Percentiles rank a stretch among this genome's conserved stretches.
Evolutionary conservation across 2,888 invertebrate genomes (phyloP).

Genomic region (Ceraclea dissimilis): DNA sequence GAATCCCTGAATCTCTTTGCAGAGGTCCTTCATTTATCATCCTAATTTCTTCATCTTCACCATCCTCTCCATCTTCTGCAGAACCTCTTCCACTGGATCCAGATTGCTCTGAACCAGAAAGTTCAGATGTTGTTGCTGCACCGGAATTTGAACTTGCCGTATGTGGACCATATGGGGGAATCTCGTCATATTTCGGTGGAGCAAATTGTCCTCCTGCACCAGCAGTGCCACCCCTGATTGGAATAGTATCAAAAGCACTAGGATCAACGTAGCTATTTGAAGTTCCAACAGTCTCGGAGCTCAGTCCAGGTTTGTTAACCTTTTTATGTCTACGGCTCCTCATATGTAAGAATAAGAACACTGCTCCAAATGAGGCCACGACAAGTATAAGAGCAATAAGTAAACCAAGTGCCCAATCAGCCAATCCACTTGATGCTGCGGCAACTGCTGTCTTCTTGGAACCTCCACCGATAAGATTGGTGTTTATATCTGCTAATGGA

Average conservation of each 20-base stretch:
- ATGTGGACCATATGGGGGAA: slow-evolving; percentile 75
- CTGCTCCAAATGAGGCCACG: slow-evolving; percentile 74
- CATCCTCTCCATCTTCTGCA: slow-evolving; percentile 88
- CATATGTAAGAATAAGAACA: slow-evolving; percentile 79
- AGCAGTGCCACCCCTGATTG: slow-evolving; percentile 60
- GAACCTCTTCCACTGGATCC: slow-evolving; percentile 95
- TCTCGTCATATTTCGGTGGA: slow-evolving; percentile 87
- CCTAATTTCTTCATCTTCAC: slow-evolving; percentile 92
- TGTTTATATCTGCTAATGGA: slow-evolving; percentile 57
- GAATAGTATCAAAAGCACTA: slow-evolving; percentile 83
- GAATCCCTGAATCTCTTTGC: slow-evolving; percentile 64
- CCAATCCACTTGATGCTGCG: slow-evolving; percentile 60
- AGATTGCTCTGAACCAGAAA: slow-evolving; percentile 90
- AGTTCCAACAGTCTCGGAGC: slow-evolving; percentile 64
- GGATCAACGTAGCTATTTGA: slow-evolving; percentile 83
- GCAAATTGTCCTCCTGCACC: slow-evolving; percentile 63
- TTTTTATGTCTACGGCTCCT: slow-evolving; percentile 74
- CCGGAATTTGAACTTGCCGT: slow-evolving; percentile 71
- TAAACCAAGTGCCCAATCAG: slow-evolving; percentile 85
- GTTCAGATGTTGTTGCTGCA: slow-evolving; percentile 78
- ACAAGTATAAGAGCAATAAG: slow-evolving; percentile 75
- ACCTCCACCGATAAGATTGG: slow-evolving; percentile 49
- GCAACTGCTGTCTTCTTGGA: slow-evolving; percentile 50
- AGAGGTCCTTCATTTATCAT: slow-evolving; percentile 94
- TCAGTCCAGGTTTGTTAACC: slow-evolving; percentile 69